Percentiles rank a stretch among this genome's conserved stretches.
Conservation (phyloP, 2,113 vertebrate genomes). For the Vireo altiloquus region DNA sequence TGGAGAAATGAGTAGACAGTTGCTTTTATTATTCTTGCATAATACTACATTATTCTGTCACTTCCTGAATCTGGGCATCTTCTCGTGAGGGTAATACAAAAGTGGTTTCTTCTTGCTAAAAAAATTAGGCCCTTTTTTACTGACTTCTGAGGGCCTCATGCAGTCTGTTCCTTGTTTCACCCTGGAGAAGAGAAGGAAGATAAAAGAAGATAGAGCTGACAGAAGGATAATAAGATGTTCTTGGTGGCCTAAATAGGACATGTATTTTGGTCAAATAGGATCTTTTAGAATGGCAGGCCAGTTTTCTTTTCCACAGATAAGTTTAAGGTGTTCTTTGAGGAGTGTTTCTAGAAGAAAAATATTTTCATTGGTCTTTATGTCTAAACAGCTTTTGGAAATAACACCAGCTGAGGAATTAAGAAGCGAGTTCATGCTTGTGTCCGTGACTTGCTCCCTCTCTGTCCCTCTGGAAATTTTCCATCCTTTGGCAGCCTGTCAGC, state of each 20-base stretch:
- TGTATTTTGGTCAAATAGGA: background rate
- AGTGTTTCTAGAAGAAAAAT: background rate
- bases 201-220: background rate
- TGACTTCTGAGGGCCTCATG: background rate
- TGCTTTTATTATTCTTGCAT: background rate
- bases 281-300: background rate
- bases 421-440: background rate
- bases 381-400: background rate
- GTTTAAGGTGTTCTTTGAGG: background rate
- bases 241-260: background rate
- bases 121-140: background rate
- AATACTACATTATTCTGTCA: background rate
- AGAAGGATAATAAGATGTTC: background rate
- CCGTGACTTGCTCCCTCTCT: background rate
- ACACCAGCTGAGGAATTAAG: background rate
- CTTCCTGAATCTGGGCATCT: background rate
- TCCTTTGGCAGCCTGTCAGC: background rate
- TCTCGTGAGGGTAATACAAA: background rate
- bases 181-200: background rate
- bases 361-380: background rate
- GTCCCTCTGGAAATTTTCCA: background rate
- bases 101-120: background rate
- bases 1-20: background rate
- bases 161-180: background rate
- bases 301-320: background rate